phyloP scores from a whole-genome alignment of 2,888 invertebrate species.

The Coelogynopora nodosa region DNA sequence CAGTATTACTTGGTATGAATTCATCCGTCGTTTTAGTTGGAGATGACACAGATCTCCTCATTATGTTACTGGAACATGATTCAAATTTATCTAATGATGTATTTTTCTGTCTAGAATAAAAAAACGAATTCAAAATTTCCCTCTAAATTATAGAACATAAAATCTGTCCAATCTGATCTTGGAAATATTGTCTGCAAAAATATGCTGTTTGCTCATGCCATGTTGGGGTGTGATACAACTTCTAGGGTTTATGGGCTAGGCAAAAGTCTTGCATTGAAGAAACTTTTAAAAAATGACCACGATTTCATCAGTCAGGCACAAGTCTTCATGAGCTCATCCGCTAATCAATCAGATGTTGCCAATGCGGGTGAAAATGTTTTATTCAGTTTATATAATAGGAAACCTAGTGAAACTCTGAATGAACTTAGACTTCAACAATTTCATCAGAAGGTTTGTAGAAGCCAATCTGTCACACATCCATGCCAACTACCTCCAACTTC shows the following conservation, averaged over 20 bases:
- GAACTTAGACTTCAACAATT: slow-evolving; percentile 43
- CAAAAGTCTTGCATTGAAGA: slow-evolving; percentile 14
- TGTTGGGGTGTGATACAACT: slow-evolving; percentile 20
- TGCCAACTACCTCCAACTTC: slow-evolving; percentile 50
- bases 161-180: slow-evolving; percentile 22
- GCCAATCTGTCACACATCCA: slow-evolving; percentile 47
- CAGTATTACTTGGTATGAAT: slow-evolving; percentile 42
- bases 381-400: background rate
- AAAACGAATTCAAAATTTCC: slow-evolving; percentile 13
- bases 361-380: background rate
- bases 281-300: slow-evolving; percentile 4
- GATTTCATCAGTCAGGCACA: slow-evolving; percentile 14
- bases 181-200: slow-evolving; percentile 12
- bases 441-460: slow-evolving; percentile 45
- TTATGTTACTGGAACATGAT: slow-evolving; percentile 46
- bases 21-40: slow-evolving; percentile 48
- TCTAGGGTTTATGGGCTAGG: slow-evolving; percentile 17
- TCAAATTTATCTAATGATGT: background rate
- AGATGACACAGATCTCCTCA: slow-evolving; percentile 52
- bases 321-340: background rate
- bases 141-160: slow-evolving; percentile 2
- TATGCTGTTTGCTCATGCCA: background rate
- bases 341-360: slow-evolving; percentile 7
- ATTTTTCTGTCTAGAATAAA: background rate
- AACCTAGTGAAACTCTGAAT: background rate